Conservation (phyloP, 2,113 vertebrate genomes). For the Andinoacara biseriatus region DNA sequence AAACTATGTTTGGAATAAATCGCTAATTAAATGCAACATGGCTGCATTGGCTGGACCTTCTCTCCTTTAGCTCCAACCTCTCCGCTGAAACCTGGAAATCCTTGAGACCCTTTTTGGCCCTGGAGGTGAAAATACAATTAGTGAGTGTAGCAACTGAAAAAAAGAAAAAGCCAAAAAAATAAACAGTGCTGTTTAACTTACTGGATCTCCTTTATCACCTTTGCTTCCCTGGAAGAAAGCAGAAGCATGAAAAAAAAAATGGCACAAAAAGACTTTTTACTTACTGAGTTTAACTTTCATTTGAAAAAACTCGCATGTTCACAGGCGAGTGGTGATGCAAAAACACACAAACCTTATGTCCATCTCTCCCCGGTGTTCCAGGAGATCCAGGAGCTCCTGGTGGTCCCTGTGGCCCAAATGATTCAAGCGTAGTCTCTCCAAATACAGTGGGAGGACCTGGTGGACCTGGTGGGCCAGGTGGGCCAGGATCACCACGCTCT, state of each 20-base stretch:
- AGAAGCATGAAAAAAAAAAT: background rate
- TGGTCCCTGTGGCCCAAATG: slow-evolving; percentile 68
- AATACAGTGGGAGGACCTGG: slow-evolving; percentile 48
- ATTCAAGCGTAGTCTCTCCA: slow-evolving; percentile 50
- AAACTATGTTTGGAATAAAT: background rate
- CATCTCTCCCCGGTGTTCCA: slow-evolving; percentile 71
- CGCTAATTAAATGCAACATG: background rate
- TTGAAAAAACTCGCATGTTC: background rate
- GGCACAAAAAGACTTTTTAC: background rate
- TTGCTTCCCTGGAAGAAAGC: slow-evolving; percentile 66
- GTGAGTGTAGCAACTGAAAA: background rate
- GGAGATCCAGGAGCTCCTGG: slow-evolving; percentile 59
- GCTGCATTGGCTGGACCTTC: slow-evolving; percentile 73
- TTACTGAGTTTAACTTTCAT: background rate
- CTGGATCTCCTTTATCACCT: slow-evolving; percentile 75
- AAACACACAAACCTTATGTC: slow-evolving; percentile 64
- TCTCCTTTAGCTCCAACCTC: slow-evolving; percentile 81
- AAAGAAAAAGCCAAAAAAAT: background rate
- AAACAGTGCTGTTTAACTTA: slow-evolving; percentile 51
- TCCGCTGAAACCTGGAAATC: slow-evolving; percentile 77
- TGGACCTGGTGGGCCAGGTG: slow-evolving; percentile 66
- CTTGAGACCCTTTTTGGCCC: slow-evolving; percentile 76
- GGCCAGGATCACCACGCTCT: slow-evolving; percentile 76
- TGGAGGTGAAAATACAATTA: slow-evolving; percentile 55
- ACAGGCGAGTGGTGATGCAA: background rate